Base-by-base conservation (phyloP, 1,140 invertebrate species). In the Monochamus saltuarius region DNA sequence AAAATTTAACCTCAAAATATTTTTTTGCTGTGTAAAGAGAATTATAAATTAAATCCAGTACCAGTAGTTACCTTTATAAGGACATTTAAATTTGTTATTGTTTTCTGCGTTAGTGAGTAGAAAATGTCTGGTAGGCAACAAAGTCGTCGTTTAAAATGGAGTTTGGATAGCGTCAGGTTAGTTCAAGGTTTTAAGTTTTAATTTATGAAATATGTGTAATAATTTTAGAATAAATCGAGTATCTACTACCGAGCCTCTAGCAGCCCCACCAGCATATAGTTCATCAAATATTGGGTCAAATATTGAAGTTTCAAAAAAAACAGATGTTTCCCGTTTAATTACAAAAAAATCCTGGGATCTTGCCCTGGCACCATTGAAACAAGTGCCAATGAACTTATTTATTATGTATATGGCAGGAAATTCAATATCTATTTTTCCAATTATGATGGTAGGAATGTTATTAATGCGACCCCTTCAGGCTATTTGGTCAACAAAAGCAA, bases 371-470 rank as follows among this genome's bases (percentile, higher is more conserved):
- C 97, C 97, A 7, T 74, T 99, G 4, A 98, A 98, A 77, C 89
- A 92, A 81, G 89, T 99, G 35, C 97, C 97, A 4, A 99, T 99
- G 97, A 99, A 99, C 79, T 79, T 99, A 14, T 97, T 99, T 72
- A 96, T 99, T 45, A 97, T 99, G 94, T 99, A 98, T 78, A 99
- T 99, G 97, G 93, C 97, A 56, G 97, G 97, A 37, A 98, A 95
- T 78, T 97, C 96, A 0, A 98, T 99, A 71, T 98, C 95, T 0
- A 98, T 99, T 65, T 99, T 99, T 73, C 97, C 97, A 1, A 99
- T 99, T n/a, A 99, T 99, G 97, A 99, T 99, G 97, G 94, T 99
- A 14, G 95, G 95, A 37, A 99, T 99, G 97, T 85, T 99, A 75
- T 91, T 98, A 62, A 89, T 98, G 59, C 82, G 95, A 65, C 96